Conservation (phyloP, 2,888 invertebrate genomes). For the Fragum sueziense region DNA sequence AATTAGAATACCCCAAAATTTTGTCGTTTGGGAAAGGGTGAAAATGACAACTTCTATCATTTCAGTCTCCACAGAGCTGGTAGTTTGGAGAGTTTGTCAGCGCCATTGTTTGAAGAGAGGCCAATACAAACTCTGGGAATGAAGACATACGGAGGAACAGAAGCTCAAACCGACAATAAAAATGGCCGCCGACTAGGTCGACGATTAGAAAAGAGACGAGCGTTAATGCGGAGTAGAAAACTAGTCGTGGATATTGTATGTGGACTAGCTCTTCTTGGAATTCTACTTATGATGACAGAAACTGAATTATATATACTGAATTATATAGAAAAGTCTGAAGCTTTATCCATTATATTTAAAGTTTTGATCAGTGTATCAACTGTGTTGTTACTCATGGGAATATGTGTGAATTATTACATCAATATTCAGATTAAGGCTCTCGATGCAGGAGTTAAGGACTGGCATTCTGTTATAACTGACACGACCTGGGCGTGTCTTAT, state of each 20-base stretch:
- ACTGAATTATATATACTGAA: constrained; percentile 70
- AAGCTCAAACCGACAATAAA: background rate
- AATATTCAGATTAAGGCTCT: constrained; percentile 64
- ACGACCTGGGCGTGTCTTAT: constrained; percentile 61
- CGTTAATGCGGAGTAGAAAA: constrained; percentile 55
- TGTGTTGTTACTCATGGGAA: constrained; percentile 64
- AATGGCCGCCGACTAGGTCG: constrained; percentile 55
- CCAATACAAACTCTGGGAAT: constrained; percentile 14
- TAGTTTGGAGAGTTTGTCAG: constrained; percentile 37
- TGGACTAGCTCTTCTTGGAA: constrained; percentile 67
- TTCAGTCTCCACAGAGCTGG: constrained; percentile 36
- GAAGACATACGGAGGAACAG: constrained; percentile 50
- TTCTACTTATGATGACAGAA: constrained; percentile 73
- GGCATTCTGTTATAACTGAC: constrained; percentile 67
- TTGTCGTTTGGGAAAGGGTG: too few species aligned
- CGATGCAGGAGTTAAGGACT: constrained; percentile 70
- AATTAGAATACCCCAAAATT: too few species aligned
- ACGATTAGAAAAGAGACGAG: constrained; percentile 61
- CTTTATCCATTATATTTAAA: constrained; percentile 66
- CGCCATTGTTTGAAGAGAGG: constrained; percentile 53
- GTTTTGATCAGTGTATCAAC: constrained; percentile 68
- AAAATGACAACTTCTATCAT: background rate
- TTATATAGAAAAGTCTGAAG: constrained; percentile 52
- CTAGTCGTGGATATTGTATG: constrained; percentile 71
- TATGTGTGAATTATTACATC: constrained; percentile 68